These are phyloP conservation scores for Karalla daura DNA, from an alignment of 2,797 vertebrate species.

Conservation along the genomic window DNA sequence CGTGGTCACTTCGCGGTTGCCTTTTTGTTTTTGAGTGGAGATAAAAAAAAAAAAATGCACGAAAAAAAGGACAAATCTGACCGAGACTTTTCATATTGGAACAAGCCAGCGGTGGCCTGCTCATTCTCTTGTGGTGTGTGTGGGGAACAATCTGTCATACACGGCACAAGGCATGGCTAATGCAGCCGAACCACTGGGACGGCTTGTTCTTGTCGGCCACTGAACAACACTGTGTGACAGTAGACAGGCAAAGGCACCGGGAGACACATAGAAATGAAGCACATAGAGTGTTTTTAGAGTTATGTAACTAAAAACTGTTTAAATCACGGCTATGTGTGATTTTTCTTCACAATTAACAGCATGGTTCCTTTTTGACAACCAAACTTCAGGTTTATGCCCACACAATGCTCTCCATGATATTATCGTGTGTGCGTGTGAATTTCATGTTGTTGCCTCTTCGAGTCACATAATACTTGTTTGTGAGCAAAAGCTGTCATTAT, in stretches of 20 bases:
- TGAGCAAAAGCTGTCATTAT: background rate
- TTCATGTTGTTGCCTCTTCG: background rate
- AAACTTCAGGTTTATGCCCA: too few species aligned
- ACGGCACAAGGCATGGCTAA: background rate
- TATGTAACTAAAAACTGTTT: too few species aligned
- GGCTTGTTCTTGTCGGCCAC: background rate
- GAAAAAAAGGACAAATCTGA: constrained; percentile 13
- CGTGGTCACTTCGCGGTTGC: constrained; percentile 37
- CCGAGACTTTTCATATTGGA: constrained; percentile 2
- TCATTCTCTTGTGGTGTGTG: constrained; percentile 7
- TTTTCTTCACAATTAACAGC: too few species aligned
- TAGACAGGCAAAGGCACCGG: background rate
- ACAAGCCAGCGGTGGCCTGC: background rate
- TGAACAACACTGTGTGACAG: background rate
- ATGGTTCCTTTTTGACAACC: too few species aligned
- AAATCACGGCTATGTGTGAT: too few species aligned
- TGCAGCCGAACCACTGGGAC: background rate
- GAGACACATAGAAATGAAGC: too few species aligned
- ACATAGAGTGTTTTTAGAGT: too few species aligned
- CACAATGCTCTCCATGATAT: too few species aligned
- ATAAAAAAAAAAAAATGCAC: constrained; percentile 1
- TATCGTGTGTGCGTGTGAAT: background rate
- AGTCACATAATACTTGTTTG: background rate
- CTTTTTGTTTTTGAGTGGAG: constrained; percentile 24
- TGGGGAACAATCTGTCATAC: constrained; percentile 10